Evolutionary conservation across 2,113 vertebrate species (phyloP).

Genomic region (Protobothrops flavoviridis): DNA sequence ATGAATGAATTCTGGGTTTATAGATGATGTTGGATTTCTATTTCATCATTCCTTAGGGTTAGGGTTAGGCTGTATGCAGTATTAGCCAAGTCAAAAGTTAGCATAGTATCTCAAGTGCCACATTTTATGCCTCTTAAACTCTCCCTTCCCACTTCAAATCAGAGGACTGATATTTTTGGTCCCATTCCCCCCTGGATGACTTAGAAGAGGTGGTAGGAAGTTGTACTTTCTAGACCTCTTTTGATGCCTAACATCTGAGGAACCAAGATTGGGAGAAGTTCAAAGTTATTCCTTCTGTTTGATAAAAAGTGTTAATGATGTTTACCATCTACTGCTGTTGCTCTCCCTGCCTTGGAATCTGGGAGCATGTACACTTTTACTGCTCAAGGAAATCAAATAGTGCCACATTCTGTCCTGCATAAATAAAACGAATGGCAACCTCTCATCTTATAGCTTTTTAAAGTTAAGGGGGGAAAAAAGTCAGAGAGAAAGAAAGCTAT

Average conservation of each 20-base stretch:
- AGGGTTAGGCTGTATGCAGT: background rate
- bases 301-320: background rate
- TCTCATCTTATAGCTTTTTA: background rate
- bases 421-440: background rate
- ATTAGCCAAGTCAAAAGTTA: background rate
- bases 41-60: background rate
- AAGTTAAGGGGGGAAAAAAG: background rate
- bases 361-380: background rate
- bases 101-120: background rate
- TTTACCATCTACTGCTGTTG: background rate
- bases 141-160: background rate
- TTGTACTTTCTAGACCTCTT: background rate
- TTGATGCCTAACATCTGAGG: background rate
- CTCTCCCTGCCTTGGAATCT: background rate
- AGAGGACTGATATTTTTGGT: background rate
- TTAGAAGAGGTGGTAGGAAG: background rate
- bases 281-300: background rate
- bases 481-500: background rate
- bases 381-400: background rate
- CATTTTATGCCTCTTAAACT: background rate
- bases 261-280: background rate
- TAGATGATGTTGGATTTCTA: background rate
- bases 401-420: background rate
- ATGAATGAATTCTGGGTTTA: background rate
- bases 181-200: background rate